Evolutionary conservation across 1,140 invertebrate species (phyloP).

Genomic region (Micrasema longulum): DNA sequence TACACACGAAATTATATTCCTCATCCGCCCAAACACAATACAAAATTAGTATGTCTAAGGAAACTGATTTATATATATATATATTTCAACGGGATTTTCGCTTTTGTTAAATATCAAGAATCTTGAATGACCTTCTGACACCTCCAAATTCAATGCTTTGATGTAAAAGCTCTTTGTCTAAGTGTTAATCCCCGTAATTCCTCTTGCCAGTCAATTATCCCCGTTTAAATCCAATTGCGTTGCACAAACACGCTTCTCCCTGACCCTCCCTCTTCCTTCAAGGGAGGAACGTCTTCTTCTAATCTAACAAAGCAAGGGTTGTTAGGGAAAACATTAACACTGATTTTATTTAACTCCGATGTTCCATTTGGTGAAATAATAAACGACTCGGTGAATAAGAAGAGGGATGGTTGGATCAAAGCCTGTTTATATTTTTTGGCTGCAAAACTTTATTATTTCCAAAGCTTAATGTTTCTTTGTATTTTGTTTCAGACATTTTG

Average conservation of each 20-base stretch:
- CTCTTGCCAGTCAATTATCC: slow-evolving; percentile 55
- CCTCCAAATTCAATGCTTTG: slow-evolving; percentile 39
- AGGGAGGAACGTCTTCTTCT: slow-evolving; percentile 47
- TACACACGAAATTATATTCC: no score
- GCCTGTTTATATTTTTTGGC: slow-evolving; percentile 21
- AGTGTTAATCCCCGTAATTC: slow-evolving; percentile 55
- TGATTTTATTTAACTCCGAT: slow-evolving; percentile 49
- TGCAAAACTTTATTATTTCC: slow-evolving; percentile 23
- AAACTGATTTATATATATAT: no score
- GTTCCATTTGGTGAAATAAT: slow-evolving; percentile 43
- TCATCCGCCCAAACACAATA: no score
- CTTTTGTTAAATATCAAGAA: neutral
- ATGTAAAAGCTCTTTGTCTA: slow-evolving; percentile 55
- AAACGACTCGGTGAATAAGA: slow-evolving; percentile 32
- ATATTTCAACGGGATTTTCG: neutral
- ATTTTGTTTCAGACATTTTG: neutral
- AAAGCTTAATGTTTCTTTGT: slow-evolving; percentile 14
- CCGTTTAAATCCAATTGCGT: slow-evolving; percentile 56
- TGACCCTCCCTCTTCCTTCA: neutral
- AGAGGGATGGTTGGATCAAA: slow-evolving; percentile 27
- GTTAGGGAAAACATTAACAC: slow-evolving; percentile 53
- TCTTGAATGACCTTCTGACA: neutral
- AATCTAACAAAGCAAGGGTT: slow-evolving; percentile 52
- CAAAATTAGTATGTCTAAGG: no score
- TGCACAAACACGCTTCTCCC: slow-evolving; percentile 49